Evolutionary conservation across 30 jellyfish, hydroid and myxozoan species (phyloP).

Genomic region (Euphysa ruthae): DNA sequence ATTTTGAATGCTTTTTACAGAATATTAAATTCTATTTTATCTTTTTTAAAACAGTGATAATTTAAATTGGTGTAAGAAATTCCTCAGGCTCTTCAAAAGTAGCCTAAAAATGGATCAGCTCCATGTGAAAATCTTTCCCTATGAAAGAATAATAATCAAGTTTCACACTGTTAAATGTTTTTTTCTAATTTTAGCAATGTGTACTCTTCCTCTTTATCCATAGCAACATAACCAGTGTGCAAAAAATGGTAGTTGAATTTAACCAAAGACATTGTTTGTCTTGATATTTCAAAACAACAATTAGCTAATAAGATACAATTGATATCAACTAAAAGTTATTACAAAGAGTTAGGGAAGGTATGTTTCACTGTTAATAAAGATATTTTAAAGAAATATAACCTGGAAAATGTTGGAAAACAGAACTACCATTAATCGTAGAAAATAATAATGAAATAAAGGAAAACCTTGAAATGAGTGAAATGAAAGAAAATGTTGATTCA

Average conservation of each 20-base stretch:
- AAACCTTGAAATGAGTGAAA: too few relatives aligned
- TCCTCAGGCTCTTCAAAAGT: too few relatives aligned
- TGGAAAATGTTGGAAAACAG: not conserved
- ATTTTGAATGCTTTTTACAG: too few relatives aligned
- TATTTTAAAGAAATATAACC: constrained; percentile 27
- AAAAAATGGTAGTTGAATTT: constrained; percentile 35
- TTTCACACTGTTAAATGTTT: not conserved
- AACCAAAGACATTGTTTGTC: not conserved
- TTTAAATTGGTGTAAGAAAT: too few relatives aligned
- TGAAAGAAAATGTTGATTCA: too few relatives aligned
- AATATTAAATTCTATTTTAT: too few relatives aligned
- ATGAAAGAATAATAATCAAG: too few relatives aligned
- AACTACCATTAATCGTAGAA: constrained; percentile 5
- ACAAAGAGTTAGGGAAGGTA: constrained; percentile 19
- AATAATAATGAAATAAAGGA: too few relatives aligned
- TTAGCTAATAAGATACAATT: constrained; percentile 44
- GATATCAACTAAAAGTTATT: constrained; percentile 42
- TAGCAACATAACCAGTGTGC: constrained; percentile 44
- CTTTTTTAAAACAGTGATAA: too few relatives aligned
- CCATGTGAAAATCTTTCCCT: too few relatives aligned
- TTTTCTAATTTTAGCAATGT: constrained; percentile 61
- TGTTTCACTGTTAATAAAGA: constrained; percentile 51
- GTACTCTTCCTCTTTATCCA: constrained; percentile 50
- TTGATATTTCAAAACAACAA: constrained; percentile 63
- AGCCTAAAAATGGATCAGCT: too few relatives aligned